phyloP scores from a whole-genome alignment of 2,888 invertebrate species.

The Lamellibrachia columna region DNA sequence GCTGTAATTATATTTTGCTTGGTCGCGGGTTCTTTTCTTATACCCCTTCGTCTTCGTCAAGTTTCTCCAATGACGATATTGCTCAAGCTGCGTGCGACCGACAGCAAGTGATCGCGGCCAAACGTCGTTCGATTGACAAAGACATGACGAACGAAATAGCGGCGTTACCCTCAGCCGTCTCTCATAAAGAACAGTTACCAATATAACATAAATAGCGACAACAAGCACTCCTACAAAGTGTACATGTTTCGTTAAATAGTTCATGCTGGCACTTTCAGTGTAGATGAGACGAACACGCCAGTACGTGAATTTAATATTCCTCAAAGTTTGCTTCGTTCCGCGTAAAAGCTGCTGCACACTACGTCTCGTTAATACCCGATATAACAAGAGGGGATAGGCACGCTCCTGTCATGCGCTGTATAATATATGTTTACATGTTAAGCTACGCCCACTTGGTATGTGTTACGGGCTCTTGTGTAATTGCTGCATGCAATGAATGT shows the following conservation, averaged over 20 bases:
- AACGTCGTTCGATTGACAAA: neutral
- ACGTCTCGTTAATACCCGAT: neutral
- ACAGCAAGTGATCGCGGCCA: neutral
- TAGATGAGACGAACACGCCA: neutral
- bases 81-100: neutral
- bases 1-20: neutral
- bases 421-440: too few species aligned
- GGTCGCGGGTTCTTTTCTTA: neutral
- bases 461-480: too few species aligned
- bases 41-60: neutral
- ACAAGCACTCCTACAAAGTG: neutral
- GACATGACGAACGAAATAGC: neutral
- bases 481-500: too few species aligned
- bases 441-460: too few species aligned
- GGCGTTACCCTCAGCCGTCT: neutral
- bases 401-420: too few species aligned
- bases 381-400: too few species aligned
- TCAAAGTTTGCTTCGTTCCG: too few species aligned
- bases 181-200: neutral
- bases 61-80: neutral
- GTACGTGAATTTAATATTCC: neutral
- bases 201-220: neutral
- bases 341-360: neutral
- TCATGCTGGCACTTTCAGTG: neutral
- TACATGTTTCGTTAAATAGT: neutral